Conservation (phyloP, 1,140 invertebrate genomes). For the Drosophila repletoides region DNA sequence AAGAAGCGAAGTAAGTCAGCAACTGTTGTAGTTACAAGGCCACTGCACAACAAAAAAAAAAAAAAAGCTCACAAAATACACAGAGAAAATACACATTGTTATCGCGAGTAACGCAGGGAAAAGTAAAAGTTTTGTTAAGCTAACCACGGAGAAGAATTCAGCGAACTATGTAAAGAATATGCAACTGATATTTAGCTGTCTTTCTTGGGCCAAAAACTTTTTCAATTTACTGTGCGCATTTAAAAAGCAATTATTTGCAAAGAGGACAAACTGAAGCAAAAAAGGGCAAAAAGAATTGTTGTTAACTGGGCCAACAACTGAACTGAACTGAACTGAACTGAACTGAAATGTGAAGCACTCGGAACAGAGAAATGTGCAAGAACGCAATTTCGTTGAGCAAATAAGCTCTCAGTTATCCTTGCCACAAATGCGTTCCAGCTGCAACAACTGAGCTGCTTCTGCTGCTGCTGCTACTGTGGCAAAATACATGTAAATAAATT, state of each 20-base stretch:
- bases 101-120: conserved; percentile 27
- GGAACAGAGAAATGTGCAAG: neutral
- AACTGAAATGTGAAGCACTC: neutral
- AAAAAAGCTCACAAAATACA: conserved; percentile 1
- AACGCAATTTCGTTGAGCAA: conserved; percentile 24
- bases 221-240: conserved; percentile 69
- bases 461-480: neutral
- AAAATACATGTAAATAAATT: conserved; percentile 77
- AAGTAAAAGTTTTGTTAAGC: conserved; percentile 38
- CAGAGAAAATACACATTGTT: conserved; percentile 34
- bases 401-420: conserved; percentile 25
- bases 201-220: conserved; percentile 58
- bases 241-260: conserved; percentile 65
- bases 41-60: conserved; percentile 41
- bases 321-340: neutral
- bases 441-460: neutral
- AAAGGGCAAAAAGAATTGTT: conserved; percentile 39
- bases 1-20: conserved; percentile 10
- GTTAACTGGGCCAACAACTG: conserved; percentile 44
- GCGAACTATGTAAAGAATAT: conserved; percentile 20
- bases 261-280: neutral
- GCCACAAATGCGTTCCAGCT: conserved; percentile 38
- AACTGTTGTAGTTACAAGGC: conserved; percentile 55
- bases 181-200: conserved; percentile 55
- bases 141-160: neutral